Evolutionary conservation across 2,113 vertebrate genomes (phyloP).

Genomic region (Ailuropoda melanoleuca): DNA sequence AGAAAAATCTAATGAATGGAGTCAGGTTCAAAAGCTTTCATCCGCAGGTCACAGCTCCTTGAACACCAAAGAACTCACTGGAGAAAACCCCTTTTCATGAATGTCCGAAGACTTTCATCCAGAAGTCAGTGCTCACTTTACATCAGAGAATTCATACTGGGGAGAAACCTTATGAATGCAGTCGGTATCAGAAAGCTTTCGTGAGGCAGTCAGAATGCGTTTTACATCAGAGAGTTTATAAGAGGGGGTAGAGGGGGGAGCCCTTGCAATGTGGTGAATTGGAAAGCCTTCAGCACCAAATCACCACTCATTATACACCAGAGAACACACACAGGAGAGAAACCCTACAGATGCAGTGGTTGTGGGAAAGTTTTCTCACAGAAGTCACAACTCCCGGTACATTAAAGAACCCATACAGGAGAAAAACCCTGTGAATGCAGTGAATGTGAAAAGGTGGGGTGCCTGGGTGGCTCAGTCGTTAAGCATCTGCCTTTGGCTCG

Average conservation of each 20-base stretch:
- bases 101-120: conserved; percentile 47
- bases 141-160: conserved; percentile 42
- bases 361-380: conserved; percentile 64
- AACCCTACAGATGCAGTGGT: conserved; percentile 42
- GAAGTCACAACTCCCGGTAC: conserved; percentile 53
- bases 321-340: conserved; percentile 59
- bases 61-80: conserved; percentile 43
- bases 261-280: neutral
- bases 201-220: conserved; percentile 36
- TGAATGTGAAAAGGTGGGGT: conserved; percentile 2
- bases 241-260: neutral
- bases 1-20: neutral
- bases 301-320: conserved; percentile 49
- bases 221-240: conserved; percentile 38
- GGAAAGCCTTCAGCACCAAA: conserved; percentile 64
- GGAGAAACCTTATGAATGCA: neutral
- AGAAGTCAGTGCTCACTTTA: conserved; percentile 48
- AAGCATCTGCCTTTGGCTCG: neutral
- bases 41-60: neutral
- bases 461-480: neutral
- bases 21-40: conserved; percentile 15
- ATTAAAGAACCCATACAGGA: conserved; percentile 61
- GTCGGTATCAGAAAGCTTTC: conserved; percentile 52
- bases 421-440: conserved; percentile 63
- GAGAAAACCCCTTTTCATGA: conserved; percentile 38